These are phyloP conservation scores for Neopipo cinnamomea DNA, from an alignment of 2,113 vertebrate genomes.

Conservation along the genomic window DNA sequence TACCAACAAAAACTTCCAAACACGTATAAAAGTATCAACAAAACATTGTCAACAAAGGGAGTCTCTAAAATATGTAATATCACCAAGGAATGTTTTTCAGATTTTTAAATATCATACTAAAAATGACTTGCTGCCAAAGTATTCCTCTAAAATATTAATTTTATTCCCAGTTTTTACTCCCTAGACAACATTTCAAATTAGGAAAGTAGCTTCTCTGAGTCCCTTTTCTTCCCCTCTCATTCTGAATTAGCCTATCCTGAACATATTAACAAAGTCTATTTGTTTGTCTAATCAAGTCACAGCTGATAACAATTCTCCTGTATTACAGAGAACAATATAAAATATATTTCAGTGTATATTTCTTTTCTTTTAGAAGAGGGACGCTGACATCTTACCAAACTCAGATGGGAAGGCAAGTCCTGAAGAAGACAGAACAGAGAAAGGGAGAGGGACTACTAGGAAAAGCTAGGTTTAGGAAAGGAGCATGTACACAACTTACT, in stretches of 20 bases:
- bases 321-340: not conserved
- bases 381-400: not conserved
- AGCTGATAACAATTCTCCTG: not conserved
- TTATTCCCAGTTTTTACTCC: constrained; percentile 14
- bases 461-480: not conserved
- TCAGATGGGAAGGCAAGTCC: not conserved
- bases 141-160: not conserved
- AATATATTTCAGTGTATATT: not conserved
- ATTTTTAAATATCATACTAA: constrained; percentile 51
- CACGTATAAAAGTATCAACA: not conserved
- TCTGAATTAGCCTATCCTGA: not conserved
- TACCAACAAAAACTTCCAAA: not conserved
- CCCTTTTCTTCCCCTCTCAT: not conserved
- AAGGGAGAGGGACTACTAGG: not conserved
- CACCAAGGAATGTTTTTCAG: not conserved
- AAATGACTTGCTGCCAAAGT: constrained; percentile 8
- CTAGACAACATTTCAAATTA: not conserved
- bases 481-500: not conserved
- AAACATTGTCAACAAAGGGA: not conserved
- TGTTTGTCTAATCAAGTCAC: not conserved
- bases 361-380: not conserved
- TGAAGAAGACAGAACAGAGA: not conserved
- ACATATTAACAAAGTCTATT: not conserved
- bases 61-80: constrained; percentile 15
- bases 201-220: not conserved